Base-by-base conservation (phyloP, 1,140 invertebrate species). In the Polypedilum pembai region DNA sequence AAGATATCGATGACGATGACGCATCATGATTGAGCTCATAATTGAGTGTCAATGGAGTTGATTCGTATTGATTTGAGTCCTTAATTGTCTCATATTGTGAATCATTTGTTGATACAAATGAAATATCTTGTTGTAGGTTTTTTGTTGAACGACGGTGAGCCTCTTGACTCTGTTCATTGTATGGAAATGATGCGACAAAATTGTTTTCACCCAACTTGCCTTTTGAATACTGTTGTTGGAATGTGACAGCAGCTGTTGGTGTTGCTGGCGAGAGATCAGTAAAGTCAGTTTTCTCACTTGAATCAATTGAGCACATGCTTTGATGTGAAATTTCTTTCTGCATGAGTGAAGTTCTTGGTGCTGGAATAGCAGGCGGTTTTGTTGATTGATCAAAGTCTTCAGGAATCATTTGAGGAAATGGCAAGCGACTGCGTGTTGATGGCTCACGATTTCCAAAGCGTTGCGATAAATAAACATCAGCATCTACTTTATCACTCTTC, bases 51-150 rank as follows among this genome's bases (percentile, higher is more conserved):
- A 65, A 41, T 76, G 41, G 73, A 75, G 76, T 74, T 10, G n/a
- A 74, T 17, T 74, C 73, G 40, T 75, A 74, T 33, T 75, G 65
- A 73, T 73, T 73, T 75, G 41, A 77, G 24, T 77, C 76, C 40
- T 76, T 75, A 41, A 88, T 87, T 0, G 87, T 83, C 77, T 88
- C 87, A 76, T 89, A 89, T 75, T 88, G 87, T 4, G 87, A 86
- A 77, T 88, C 87, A 0, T 87, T 87, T 3, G 87, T 85, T 8
- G 87, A 76, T 75, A 33, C 24, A 33, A 33, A 33, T 33, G 87
- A 87, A 40, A 81, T 72, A 72, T 81, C 80, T 63, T 81, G 24
- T 5, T 33, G 80, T 18, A 81, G 78, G 74, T 82, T 81, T 74
- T 82, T 82, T 0, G 80, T 82, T 20, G 80, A 81, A 15, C 81